Evolutionary conservation across 2,113 vertebrate genomes (phyloP).

Genomic region (Apeltes quadracus): DNA sequence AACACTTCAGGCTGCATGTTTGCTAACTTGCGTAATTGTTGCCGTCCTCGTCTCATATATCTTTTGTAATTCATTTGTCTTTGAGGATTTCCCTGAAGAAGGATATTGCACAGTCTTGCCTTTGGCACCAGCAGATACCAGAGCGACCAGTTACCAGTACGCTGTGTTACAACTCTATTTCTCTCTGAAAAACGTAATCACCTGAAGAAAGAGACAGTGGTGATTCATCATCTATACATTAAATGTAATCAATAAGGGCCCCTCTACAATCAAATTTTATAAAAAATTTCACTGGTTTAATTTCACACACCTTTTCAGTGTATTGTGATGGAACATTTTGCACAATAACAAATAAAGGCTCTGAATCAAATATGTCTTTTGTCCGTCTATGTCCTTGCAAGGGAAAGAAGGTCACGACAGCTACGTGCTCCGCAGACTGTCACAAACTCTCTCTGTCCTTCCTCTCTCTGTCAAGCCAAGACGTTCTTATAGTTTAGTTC

Average conservation of each 20-base stretch:
- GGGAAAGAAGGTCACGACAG: too few relatives aligned
- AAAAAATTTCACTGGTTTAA: constrained; percentile 7
- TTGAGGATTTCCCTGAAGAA: constrained; percentile 31
- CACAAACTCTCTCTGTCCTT: too few relatives aligned
- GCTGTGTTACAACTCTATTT: constrained; percentile 13
- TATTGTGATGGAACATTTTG: too few relatives aligned
- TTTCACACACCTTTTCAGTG: not conserved
- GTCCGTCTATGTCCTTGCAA: too few relatives aligned
- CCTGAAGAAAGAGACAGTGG: not conserved
- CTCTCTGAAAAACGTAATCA: constrained; percentile 21
- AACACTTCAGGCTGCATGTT: constrained; percentile 2
- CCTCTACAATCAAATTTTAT: constrained; percentile 13
- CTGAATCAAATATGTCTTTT: too few relatives aligned
- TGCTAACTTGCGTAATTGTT: constrained; percentile 36
- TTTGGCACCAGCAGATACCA: constrained; percentile 28
- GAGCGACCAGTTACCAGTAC: constrained; percentile 22
- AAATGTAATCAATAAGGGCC: constrained; percentile 23
- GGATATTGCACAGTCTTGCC: constrained; percentile 35
- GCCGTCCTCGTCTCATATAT: constrained; percentile 21
- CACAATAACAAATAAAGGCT: too few relatives aligned
- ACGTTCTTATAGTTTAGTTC: too few relatives aligned
- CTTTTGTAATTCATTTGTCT: constrained; percentile 13
- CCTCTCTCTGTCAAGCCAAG: too few relatives aligned
- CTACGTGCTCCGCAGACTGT: too few relatives aligned
- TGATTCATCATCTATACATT: constrained; percentile 19